Conservation (phyloP, 2,888 invertebrate species). For the Noctua pronuba region DNA sequence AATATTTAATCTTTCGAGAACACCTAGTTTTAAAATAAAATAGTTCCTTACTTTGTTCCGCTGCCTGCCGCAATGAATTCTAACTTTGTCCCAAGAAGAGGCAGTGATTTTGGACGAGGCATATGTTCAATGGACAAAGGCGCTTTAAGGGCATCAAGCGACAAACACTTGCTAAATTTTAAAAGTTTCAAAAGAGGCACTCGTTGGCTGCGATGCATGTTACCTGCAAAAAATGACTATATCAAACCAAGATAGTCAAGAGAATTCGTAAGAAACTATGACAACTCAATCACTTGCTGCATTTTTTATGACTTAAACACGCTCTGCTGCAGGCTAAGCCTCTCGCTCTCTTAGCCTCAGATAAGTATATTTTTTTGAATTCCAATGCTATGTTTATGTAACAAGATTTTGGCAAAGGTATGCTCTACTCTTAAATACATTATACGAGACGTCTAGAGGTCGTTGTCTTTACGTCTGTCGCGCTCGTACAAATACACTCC, state of each 20-base stretch:
- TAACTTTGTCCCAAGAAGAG: constrained; percentile 89
- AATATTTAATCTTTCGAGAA: background rate
- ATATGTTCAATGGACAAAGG: constrained; percentile 80
- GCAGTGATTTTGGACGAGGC: constrained; percentile 88
- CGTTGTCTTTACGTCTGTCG: background rate
- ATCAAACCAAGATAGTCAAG: background rate
- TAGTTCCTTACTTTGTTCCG: constrained; percentile 78
- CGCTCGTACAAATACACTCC: background rate
- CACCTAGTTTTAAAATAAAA: background rate
- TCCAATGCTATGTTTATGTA: background rate
- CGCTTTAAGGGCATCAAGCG: constrained; percentile 39
- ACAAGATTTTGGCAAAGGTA: background rate
- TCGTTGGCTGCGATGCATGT: constrained; percentile 62
- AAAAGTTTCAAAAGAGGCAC: constrained; percentile 27
- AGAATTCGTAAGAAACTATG: background rate
- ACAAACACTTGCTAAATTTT: constrained; percentile 18
- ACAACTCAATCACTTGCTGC: background rate
- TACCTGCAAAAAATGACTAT: constrained; percentile 51
- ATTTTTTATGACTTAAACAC: background rate
- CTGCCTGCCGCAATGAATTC: constrained; percentile 84
- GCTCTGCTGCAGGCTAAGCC: background rate
- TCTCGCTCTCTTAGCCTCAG: background rate
- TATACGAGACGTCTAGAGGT: background rate
- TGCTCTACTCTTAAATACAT: background rate
- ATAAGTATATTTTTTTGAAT: background rate